Percentiles rank a stretch among this genome's conserved stretches.
phyloP scores from a whole-genome alignment of 37 sponge, comb jelly and placozoan species.

The Beroe ovata region DNA sequence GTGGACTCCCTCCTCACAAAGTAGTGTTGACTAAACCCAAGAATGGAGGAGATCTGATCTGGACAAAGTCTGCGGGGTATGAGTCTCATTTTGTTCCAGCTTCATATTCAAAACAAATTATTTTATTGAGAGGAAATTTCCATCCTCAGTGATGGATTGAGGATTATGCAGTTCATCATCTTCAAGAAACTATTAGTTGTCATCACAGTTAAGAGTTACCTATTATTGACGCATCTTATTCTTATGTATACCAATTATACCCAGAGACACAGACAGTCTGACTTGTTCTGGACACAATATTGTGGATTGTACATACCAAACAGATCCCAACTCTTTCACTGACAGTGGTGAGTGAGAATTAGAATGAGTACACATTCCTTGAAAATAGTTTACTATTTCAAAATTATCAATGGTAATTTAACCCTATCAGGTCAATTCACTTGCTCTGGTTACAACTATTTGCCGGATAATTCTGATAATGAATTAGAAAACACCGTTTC shows the following conservation, averaged over 20 bases:
- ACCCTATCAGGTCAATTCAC: constrained; percentile 38
- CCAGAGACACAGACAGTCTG: background rate
- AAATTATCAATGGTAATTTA: too few relatives aligned
- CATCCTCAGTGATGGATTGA: too few relatives aligned
- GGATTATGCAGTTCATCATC: too few relatives aligned
- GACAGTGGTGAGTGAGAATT: background rate
- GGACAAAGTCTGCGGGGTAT: background rate
- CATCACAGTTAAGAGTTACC: too few relatives aligned
- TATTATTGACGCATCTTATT: too few relatives aligned
- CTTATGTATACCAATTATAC: too few relatives aligned
- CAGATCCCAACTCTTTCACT: background rate
- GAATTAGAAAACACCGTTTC: background rate
- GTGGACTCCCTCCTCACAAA: constrained; percentile 12
- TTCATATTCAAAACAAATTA: too few relatives aligned
- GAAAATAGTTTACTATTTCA: too few relatives aligned
- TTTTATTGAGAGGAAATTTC: too few relatives aligned
- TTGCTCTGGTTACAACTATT: background rate
- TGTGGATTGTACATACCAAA: background rate
- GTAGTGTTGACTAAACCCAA: background rate
- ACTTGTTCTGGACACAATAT: background rate
- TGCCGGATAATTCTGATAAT: background rate
- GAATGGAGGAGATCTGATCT: background rate
- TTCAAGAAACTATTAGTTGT: too few relatives aligned
- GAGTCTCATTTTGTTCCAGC: too few relatives aligned
- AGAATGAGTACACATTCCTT: too few relatives aligned